Evolutionary conservation across 2,888 invertebrate genomes (phyloP).

Genomic region (Heliothis peltigera): DNA sequence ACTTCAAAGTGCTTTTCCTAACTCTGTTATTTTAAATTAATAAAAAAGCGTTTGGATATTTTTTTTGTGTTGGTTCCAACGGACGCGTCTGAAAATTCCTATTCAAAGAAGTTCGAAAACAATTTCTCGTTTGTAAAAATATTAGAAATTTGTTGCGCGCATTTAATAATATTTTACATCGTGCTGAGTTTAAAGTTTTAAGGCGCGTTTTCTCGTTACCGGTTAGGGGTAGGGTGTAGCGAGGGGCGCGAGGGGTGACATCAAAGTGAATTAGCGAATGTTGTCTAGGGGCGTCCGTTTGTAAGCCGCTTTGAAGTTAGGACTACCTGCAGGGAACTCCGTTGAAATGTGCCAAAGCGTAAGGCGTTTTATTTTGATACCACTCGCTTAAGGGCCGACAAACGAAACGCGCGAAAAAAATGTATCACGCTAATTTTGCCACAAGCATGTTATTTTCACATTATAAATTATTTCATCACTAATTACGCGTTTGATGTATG

Average conservation of each 20-base stretch:
- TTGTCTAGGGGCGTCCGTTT: conserved; percentile 89
- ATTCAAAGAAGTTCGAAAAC: conserved; percentile 74
- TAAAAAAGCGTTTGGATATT: conserved; percentile 48
- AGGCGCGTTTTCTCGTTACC: conserved; percentile 87
- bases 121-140: conserved; percentile 80
- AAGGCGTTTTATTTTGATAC: conserved; percentile 79
- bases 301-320: conserved; percentile 88
- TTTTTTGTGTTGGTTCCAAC: conserved; percentile 40
- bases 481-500: conserved; percentile 56
- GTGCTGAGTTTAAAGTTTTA: conserved; percentile 83
- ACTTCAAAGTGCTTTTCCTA: conserved; percentile 57
- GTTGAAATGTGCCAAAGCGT: conserved; percentile 80
- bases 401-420: conserved; percentile 55
- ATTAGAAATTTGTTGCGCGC: conserved; percentile 80
- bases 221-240: conserved; percentile 62
- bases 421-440: conserved; percentile 53
- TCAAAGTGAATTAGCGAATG: conserved; percentile 90
- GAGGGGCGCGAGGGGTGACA: conserved; percentile 79
- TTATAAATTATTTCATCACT: too few species aligned
- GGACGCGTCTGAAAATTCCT: conserved; percentile 61
- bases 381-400: conserved; percentile 59
- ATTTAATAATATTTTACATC: conserved; percentile 83
- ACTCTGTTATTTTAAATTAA: conserved; percentile 58
- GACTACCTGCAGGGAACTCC: conserved; percentile 81
- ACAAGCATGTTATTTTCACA: too few species aligned